Evolutionary conservation across 2,113 vertebrate genomes (phyloP), one percentile per base, ranked within the genome.

Genomic region (Centropus bengalensis): DNA sequence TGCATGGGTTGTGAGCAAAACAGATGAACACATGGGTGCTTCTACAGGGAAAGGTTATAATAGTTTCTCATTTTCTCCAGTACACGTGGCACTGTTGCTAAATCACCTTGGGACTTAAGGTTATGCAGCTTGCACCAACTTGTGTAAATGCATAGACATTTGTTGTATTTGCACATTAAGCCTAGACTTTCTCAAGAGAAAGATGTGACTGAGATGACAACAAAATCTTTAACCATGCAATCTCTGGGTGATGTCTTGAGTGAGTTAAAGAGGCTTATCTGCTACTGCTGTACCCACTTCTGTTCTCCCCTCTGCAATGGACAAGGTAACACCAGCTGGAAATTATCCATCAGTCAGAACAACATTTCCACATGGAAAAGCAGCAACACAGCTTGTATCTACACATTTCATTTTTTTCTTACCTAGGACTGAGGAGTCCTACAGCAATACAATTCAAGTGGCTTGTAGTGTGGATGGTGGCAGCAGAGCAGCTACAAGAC

Each of bases 111-210:
- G 51, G 42, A 88, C n/a, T 76, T 45, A 42, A 75, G 60, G 42
- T 64, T 63, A 82, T 63, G 33, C 45, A 84, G 58, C 90, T 84
- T 92, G 59, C 45, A 96, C 45, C 49, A 73, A 36, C 79, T 67
- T 86, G 80, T 32, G n/a, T 38, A 86, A 75, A 40, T 62, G 38
- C 73, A 52, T 10, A 87, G 68, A 23, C 24, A 32, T 42, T 86
- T 82, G 18, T 56, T 89, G 40, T 44, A 59, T 69, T 84, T 40
- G 26, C 42, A 76, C 71, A 38, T 84, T 51, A 71, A 67, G 59
- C 28, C 38, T 52, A 80, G 12, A 80, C 83, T 94, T 95, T 94
- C 59, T 74, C 23, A 82, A 82, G 44, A 83, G 62, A 79, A 89
- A 82, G 22, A 81, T 36, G 55, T 84, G 47, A 66, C 52, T 81